Conservation (phyloP, 2,113 vertebrate species). For the Butorides virescens region DNA sequence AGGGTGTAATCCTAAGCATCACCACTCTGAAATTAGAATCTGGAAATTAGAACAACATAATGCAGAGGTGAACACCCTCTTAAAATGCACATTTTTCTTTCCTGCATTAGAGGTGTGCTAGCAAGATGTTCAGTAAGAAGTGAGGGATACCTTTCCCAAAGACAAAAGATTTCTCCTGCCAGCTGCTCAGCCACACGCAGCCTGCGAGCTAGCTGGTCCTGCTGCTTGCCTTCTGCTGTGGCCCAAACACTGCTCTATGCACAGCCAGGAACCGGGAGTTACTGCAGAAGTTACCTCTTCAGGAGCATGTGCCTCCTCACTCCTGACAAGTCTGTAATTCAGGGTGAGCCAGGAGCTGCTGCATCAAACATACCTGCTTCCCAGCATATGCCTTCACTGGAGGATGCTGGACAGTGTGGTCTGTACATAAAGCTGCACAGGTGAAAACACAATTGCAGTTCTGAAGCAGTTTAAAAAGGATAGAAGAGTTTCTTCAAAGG, state of each 20-base stretch:
- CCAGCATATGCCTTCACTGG: neutral
- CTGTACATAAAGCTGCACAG: neutral
- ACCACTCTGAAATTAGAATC: neutral
- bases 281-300: neutral
- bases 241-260: accelerated
- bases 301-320: accelerated
- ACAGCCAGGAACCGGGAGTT: neutral
- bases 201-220: neutral
- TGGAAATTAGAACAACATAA: neutral
- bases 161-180: neutral
- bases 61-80: neutral
- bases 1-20: neutral
- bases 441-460: neutral
- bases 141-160: neutral
- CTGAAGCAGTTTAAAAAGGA: neutral
- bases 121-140: neutral
- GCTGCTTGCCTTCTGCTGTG: neutral
- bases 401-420: accelerated
- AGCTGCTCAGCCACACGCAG: neutral
- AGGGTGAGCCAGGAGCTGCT: neutral
- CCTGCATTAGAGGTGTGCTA: neutral
- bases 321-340: neutral
- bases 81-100: neutral
- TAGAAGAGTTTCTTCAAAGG: neutral
- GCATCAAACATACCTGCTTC: neutral